phyloP scores from a whole-genome alignment of 2,113 vertebrate genomes.

The Isurus oxyrinchus region DNA sequence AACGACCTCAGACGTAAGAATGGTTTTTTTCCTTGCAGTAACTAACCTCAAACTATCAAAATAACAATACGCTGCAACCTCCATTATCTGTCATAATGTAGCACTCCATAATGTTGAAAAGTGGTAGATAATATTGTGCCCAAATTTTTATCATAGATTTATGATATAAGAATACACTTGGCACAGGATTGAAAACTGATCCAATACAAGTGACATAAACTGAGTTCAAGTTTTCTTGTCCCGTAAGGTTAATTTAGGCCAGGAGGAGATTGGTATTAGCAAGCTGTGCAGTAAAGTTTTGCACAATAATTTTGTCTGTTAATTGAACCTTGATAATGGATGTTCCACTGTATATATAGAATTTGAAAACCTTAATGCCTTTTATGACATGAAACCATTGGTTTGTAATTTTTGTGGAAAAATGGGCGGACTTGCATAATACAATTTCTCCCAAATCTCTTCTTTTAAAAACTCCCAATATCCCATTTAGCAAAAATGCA shows the following conservation, averaged over 20 bases:
- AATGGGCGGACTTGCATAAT: not conserved
- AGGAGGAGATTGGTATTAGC: conserved; percentile 4
- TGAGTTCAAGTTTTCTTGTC: not conserved
- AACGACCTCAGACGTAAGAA: conserved; percentile 86
- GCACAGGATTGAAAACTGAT: not conserved
- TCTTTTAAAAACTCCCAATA: not conserved
- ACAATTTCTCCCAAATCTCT: not conserved
- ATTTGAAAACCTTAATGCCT: not conserved
- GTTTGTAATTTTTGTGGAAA: conserved; percentile 24
- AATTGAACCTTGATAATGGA: conserved; percentile 20
- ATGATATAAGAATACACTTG: not conserved
- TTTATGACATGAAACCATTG: not conserved
- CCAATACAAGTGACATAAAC: not conserved
- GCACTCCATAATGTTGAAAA: not conserved
- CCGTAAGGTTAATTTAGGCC: not conserved
- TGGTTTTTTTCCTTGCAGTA: not conserved
- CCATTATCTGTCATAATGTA: not conserved
- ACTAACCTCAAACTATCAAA: not conserved
- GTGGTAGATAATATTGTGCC: not conserved
- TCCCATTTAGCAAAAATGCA: not conserved
- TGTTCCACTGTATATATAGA: conserved; percentile 2
- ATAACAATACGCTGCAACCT: not conserved
- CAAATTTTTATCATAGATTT: not conserved
- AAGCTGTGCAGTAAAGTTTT: not conserved
- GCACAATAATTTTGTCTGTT: not conserved